Base-by-base conservation (phyloP, 2,797 vertebrate species). In the Xiphophorus birchmanni region DNA sequence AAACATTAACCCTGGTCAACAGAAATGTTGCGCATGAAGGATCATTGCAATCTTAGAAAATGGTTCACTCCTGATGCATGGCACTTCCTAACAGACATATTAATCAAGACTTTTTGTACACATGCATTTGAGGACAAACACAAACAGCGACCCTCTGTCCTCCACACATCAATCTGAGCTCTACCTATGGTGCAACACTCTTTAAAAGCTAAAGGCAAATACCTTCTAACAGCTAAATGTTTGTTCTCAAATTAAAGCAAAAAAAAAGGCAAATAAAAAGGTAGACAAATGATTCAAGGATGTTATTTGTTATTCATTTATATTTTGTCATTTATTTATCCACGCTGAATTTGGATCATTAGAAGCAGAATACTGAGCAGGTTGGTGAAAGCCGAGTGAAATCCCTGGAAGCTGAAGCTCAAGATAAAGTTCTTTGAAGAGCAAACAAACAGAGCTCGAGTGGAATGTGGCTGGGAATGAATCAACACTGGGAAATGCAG, bases 111-210 rank as follows among this genome's bases (percentile, higher is more conserved):
- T 84, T 92, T 48, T 89, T 63, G 82, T 87, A 91, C 69, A 13
- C 81, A 91, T 90, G 89, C 88, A 90, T 91, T 87, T 86, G 87
- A 89, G 86, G 79, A 91, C 87, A 91, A 91, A 89, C 82, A 81
- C 90, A 89, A 88, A 56, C 88, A 82, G 80, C 75, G 72, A 60
- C 77, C 76, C 77, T 84, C 10, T 54, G 84, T 88, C 80, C 84
- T 86, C 47, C 56, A 75, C 89, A 84, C 80, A 85, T 78, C 85
- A 86, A 84, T 23, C 50, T 75, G 78, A 71, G 84, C 81, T 83
- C 67, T 12, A 80, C 88, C 88, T 78, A 77, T 89, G 86, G 83
- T 90, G 88, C 86, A 86, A 86, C 82, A 69, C 32, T 85, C 82
- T 63, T 44, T 87, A 85, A 91, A 76, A 10, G 85, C 89, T 82